Evolutionary conservation across 2,113 vertebrate species (phyloP).

Genomic region (Amblyopsis rosae): DNA sequence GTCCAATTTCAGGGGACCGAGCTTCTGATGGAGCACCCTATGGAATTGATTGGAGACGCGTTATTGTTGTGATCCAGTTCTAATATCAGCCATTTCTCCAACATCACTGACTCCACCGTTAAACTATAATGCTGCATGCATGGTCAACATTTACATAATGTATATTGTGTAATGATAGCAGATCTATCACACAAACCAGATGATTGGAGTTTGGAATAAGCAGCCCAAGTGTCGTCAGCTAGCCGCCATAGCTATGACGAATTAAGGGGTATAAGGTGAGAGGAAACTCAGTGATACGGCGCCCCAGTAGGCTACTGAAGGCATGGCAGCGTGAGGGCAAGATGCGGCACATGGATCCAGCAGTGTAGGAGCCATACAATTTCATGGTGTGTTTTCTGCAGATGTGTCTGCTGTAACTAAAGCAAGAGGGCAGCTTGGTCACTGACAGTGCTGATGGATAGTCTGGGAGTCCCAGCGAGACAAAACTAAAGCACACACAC

Average conservation of each 20-base stretch:
- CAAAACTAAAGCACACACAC: not conserved
- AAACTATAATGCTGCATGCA: no score
- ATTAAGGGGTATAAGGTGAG: not conserved
- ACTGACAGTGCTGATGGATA: constrained; percentile 79
- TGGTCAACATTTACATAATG: not conserved
- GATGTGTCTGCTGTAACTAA: constrained; percentile 83
- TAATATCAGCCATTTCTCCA: no score
- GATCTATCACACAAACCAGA: not conserved
- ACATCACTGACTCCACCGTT: no score
- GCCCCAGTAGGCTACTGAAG: constrained; percentile 34
- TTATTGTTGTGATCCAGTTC: no score
- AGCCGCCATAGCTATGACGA: constrained; percentile 14
- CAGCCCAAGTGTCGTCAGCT: constrained; percentile 7
- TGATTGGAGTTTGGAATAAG: not conserved
- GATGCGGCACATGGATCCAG: constrained; percentile 82
- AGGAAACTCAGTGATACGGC: constrained; percentile 19
- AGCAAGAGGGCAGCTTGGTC: constrained; percentile 55
- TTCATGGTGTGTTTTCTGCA: constrained; percentile 93
- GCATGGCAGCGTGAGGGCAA: constrained; percentile 18
- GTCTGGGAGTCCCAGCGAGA: constrained; percentile 48
- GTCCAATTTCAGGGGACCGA: no score
- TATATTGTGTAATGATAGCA: not conserved
- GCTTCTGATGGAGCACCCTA: no score
- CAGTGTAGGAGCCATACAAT: constrained; percentile 86
- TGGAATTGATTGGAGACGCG: no score